A percentile compares a stretch with the other conserved stretches of the same genome.
Conservation (phyloP, 2,797 vertebrate species). For the Ceryle rudis region DNA sequence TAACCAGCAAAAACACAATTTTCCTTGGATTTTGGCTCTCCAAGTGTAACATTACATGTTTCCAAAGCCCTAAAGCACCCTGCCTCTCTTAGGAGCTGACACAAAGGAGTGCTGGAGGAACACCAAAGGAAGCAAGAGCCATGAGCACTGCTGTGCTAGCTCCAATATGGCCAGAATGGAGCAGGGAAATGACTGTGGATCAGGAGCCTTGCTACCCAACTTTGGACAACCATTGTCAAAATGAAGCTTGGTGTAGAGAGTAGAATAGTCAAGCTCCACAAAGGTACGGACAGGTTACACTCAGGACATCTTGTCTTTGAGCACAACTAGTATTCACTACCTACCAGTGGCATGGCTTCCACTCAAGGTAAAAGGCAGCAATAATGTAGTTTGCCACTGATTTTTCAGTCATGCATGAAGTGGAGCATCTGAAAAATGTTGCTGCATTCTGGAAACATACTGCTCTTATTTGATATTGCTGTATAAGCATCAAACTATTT, state of each 20-base stretch:
- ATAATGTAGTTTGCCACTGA: neutral
- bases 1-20: neutral
- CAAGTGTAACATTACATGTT: neutral
- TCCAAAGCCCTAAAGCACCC: neutral
- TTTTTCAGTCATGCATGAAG: conserved; percentile 7
- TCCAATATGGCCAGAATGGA: rapidly evolving
- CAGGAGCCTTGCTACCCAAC: rapidly evolving
- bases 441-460: conserved; percentile 57
- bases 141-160: neutral
- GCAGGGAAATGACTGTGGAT: neutral
- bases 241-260: neutral
- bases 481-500: conserved; percentile 81
- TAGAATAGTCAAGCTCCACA: neutral
- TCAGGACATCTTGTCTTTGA: neutral
- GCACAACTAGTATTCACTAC: neutral
- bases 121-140: neutral
- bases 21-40: neutral
- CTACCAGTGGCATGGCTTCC: neutral
- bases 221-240: neutral
- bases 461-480: conserved; percentile 75
- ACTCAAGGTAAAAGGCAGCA: neutral
- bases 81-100: neutral
- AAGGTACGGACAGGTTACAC: neutral
- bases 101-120: neutral
- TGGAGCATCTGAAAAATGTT: conserved; percentile 34